Base-by-base conservation (phyloP, 2,113 vertebrate genomes). In the Tupaia chinensis region DNA sequence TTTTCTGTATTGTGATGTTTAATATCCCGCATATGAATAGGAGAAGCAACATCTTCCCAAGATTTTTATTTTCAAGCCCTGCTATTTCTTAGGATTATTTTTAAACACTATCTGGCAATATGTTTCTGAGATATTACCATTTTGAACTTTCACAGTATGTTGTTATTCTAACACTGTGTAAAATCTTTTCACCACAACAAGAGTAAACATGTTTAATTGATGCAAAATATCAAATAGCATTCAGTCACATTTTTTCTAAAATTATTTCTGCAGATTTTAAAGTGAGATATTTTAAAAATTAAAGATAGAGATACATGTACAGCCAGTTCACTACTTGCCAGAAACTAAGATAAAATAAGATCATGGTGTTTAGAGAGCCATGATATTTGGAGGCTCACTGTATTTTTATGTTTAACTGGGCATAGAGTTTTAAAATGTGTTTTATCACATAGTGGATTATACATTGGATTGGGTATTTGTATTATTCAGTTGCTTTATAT, bases 181-280 rank as follows among this genome's bases (percentile, higher is more conserved):
- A 94, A 88, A 73, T 44, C 19, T 94, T 96, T 96, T 87, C 58
- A 96, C 10, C n/a, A 96, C 80, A 70, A 97, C 70, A 97, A 88
- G 72, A 93, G 69, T 96, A 96, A 97, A 97, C 87, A 93, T 91
- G 65, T 92, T 96, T 94, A 96, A 95, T 80, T 96, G 93, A 97
- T 95, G 61, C 73, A 92, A 97, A 93, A 90, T 96, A 96, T 88
- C 73, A 92, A 95, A 82, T 58, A 95, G 77, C 58, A 88, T 95
- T 94, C 76, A 96, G 90, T 82, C 61, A 91, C 27, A 94, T 82
- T 97, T 95, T 95, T 90, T 65, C 23, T 58, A 93, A 93, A 94
- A 83, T 68, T 95, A 83, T 82, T 95, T 66, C 9, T 15, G 76
- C 66, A 91, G 60, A 69, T 70, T 87, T 90, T 85, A 72, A 72